A percentile compares a stretch with the other conserved stretches of the same genome.
These are phyloP conservation scores for Menura novaehollandiae DNA, from an alignment of 2,113 vertebrate genomes.

Conservation along the genomic window DNA sequence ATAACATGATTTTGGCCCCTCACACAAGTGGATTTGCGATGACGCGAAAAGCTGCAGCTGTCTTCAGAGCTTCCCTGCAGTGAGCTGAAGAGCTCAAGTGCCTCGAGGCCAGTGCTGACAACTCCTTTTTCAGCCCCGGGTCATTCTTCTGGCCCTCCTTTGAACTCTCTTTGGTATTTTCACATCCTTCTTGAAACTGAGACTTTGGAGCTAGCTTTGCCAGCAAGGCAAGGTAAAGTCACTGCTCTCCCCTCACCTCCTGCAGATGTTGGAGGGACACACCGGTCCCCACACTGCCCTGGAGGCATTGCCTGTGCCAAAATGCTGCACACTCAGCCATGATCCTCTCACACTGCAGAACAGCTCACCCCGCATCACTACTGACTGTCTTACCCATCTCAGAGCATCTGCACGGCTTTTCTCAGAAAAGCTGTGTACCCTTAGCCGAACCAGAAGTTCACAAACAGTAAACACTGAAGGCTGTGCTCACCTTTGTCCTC, in stretches of 20 bases:
- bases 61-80: constrained; percentile 16
- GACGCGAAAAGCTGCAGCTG: constrained; percentile 15
- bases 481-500: not conserved
- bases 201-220: not conserved
- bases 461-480: not conserved
- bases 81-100: not conserved
- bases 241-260: not conserved
- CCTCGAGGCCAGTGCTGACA: not conserved
- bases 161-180: constrained; percentile 26
- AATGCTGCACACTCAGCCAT: rapidly evolving
- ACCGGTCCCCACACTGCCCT: rapidly evolving
- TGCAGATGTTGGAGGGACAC: not conserved
- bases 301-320: not conserved
- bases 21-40: not conserved
- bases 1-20: not conserved
- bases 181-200: not conserved
- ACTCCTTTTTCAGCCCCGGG: not conserved
- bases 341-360: not conserved
- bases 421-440: not conserved
- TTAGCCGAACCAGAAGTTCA: not conserved
- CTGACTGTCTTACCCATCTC: not conserved
- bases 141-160: not conserved
- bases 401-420: not conserved
- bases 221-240: not conserved
- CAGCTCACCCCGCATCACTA: not conserved